Evolutionary conservation across 1,140 invertebrate genomes (phyloP), one percentile per base, ranked within the genome.

Genomic region (Cydia fagiglandana): DNA sequence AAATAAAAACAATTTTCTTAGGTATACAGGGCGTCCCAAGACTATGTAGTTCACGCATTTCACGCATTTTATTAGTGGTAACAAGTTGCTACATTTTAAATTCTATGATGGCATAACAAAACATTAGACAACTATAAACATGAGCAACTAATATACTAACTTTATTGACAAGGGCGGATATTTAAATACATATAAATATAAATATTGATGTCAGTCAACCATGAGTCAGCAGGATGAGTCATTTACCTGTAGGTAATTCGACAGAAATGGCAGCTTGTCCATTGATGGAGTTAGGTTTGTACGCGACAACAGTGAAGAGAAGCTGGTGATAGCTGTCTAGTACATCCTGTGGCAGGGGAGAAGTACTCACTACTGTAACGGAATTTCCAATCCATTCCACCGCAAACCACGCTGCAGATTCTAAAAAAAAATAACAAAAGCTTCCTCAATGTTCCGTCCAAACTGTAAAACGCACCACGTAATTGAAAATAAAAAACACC

Each of bases 221-320:
- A 0, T 47, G 12, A 3, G 45, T 45, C 13, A 5, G 64, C 12
- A 38, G 0, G 12, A 66, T 34, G 6, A 66, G 10, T 34, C 9
- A 17, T 9, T 41, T 20, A 70, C 83, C 83, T 83, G 79, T 84
- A 34, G 75, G 73, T 38, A 86, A 75, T 64, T 81, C 76, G 47
- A 87, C 81, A n/a, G 74, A 76, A 66, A 87, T 76, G 45, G 75
- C 80, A 15, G 85, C 74, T 76, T 77, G 66, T 34, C 75, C 82
- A 70, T 68, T 75, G 50, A 47, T 74, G 17, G 79, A 77, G 7
- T 76, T 79, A 24, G 81, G 81, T 78, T 84, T 86, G 9, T 74
- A 74, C 9, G 86, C 84, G n/a, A 85, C 50, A n/a, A 88, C 45
- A 20, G 73, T 76, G 53, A 88, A 86, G 1, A 84, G 20, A 2